Evolutionary conservation across 1,140 invertebrate genomes (phyloP), one percentile per base, ranked within the genome.

Genomic region (Leptopilina clavipes): DNA sequence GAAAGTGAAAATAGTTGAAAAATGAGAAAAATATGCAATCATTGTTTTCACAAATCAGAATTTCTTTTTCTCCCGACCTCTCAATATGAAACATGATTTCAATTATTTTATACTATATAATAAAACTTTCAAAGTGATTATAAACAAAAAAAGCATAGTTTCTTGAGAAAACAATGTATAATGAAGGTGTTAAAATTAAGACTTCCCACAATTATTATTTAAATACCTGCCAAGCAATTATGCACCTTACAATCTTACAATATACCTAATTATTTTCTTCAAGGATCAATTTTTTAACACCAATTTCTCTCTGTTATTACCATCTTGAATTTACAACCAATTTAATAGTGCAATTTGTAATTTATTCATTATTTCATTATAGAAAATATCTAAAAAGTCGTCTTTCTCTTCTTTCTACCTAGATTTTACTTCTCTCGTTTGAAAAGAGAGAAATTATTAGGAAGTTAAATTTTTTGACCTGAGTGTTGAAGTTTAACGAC

Each of bases 1-100:
- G 85, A 37, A 86, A 86, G 43, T 11, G 17, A 71, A 44, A 40
- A 37, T 31, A 70, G 14, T 52, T 18, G 19, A 31, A 31, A n/a
- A n/a, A n/a, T n/a, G 25, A 31, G 25, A 74, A 70, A 74, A 48
- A 14, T 48, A 10, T 3, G 9, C 43, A n/a, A 48, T 48, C 17
- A 52, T 52, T 52, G n/a, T n/a, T 52, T 52, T 17, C 48, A 17
- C 48, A 40, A 40, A 8, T 5, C 5, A 40, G 9, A 40, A 1
- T 40, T 6, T 40, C 37, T 9, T 40, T 40, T 40, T 40, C 9
- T 9, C 9, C 37, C 7, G 3, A 40, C 37, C 37, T 40, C 37
- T 40, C 37, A 40, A 7, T 40, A 40, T 40, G 7, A 52, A 6
- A 52, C 3, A n/a, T n/a, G 25, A 52, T 52, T 2, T 17, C 17